phyloP scores from a whole-genome alignment of 2,888 invertebrate species.

The Clanis bilineata region DNA sequence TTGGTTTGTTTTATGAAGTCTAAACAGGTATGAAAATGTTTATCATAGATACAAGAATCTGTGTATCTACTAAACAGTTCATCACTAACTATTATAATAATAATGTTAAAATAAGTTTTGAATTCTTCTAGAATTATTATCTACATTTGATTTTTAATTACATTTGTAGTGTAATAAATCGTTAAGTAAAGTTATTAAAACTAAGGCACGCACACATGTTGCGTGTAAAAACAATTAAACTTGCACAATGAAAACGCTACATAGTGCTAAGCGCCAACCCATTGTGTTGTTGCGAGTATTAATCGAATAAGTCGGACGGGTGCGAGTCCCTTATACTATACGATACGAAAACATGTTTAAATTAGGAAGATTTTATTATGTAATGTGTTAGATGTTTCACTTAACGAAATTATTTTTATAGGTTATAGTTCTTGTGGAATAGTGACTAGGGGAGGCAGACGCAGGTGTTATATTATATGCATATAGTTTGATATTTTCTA shows the following conservation, averaged over 20 bases:
- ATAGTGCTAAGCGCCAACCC: constrained; percentile 55
- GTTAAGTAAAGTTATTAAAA: constrained; percentile 33
- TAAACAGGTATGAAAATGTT: too few species aligned
- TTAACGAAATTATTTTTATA: too few species aligned
- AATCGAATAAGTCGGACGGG: constrained; percentile 62
- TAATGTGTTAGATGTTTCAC: too few species aligned
- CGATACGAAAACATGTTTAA: background rate
- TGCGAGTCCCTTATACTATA: constrained; percentile 23
- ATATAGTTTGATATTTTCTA: too few species aligned
- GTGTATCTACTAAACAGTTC: too few species aligned
- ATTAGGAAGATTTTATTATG: background rate
- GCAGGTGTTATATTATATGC: too few species aligned
- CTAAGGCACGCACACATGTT: constrained; percentile 37
- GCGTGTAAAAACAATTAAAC: constrained; percentile 71
- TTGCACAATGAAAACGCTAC: constrained; percentile 63
- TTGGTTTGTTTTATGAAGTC: too few species aligned
- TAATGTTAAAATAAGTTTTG: too few species aligned
- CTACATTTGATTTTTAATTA: background rate
- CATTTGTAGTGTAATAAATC: constrained; percentile 8
- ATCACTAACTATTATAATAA: too few species aligned
- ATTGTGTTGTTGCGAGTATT: constrained; percentile 61
- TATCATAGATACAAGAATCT: too few species aligned
- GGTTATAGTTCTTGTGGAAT: too few species aligned
- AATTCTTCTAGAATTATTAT: background rate
- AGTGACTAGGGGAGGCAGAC: too few species aligned